phyloP scores from a whole-genome alignment of 2,888 invertebrate genomes.

The Athripsodes cinereus region DNA sequence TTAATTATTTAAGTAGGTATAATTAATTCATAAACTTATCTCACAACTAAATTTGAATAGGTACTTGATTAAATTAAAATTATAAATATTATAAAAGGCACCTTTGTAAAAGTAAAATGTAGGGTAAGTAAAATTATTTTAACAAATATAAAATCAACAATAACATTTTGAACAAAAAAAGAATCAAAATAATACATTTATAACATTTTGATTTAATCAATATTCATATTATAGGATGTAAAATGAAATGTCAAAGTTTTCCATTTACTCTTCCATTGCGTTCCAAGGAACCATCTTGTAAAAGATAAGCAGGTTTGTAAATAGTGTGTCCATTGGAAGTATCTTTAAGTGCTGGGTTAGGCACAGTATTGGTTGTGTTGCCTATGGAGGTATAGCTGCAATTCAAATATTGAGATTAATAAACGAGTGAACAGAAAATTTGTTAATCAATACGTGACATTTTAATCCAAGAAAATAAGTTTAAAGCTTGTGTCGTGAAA shows the following conservation, averaged over 20 bases:
- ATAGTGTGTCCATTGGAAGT: slow-evolving; percentile 40
- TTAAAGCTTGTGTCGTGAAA: not conserved
- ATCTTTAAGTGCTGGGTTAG: slow-evolving; percentile 64
- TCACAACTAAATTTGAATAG: too few species aligned
- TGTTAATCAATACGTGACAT: not conserved
- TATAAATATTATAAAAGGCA: too few species aligned
- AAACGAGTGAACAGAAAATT: not conserved
- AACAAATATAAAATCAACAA: too few species aligned
- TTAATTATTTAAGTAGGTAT: too few species aligned
- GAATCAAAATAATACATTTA: too few species aligned
- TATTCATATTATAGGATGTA: too few species aligned
- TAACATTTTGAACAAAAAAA: too few species aligned
- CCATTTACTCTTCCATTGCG: slow-evolving; percentile 48
- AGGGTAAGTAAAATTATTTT: too few species aligned
- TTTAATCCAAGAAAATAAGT: not conserved
- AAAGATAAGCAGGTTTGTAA: slow-evolving; percentile 68
- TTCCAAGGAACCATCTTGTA: slow-evolving; percentile 56
- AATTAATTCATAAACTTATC: too few species aligned
- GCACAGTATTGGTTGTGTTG: slow-evolving; percentile 69
- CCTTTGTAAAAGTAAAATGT: too few species aligned
- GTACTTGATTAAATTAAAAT: too few species aligned
- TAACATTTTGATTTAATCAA: too few species aligned
- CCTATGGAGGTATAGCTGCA: slow-evolving; percentile 83
- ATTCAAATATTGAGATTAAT: not conserved
- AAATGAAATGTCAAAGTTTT: slow-evolving; percentile 3